These are phyloP conservation scores for Apeira syringaria DNA, from an alignment of 2,888 invertebrate genomes.

Conservation along the genomic window DNA sequence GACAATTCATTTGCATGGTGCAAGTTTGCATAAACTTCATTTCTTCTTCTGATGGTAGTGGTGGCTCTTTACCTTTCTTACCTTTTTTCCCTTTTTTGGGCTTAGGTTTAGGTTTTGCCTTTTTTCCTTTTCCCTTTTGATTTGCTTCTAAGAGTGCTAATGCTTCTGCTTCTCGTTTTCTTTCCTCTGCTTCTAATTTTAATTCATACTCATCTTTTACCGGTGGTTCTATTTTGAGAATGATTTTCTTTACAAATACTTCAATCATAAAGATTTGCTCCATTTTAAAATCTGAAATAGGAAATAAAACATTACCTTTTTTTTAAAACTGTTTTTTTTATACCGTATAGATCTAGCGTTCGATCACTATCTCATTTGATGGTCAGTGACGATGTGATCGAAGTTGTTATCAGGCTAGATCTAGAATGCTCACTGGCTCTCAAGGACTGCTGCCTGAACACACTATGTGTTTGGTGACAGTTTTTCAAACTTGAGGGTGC, in stretches of 20 bases:
- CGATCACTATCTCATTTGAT: too few relatives aligned
- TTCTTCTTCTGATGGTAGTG: slow-evolving; percentile 72
- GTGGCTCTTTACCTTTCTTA: slow-evolving; percentile 67
- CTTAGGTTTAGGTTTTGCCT: slow-evolving; percentile 53
- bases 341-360: too few relatives aligned
- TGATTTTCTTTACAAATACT: slow-evolving; percentile 69
- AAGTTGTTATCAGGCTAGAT: too few relatives aligned
- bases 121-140: slow-evolving; percentile 51
- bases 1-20: slow-evolving; percentile 70
- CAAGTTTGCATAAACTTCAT: slow-evolving; percentile 75
- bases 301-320: too few relatives aligned
- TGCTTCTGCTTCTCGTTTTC: slow-evolving; percentile 56
- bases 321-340: too few relatives aligned
- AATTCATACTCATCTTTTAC: slow-evolving; percentile 74
- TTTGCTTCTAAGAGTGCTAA: slow-evolving; percentile 60
- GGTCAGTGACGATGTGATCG: too few relatives aligned
- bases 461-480: too few relatives aligned
- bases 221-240: slow-evolving; percentile 70
- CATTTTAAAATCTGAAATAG: slow-evolving; percentile 42
- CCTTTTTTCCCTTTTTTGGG: slow-evolving; percentile 49
- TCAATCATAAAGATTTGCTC: slow-evolving; percentile 80
- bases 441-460: too few relatives aligned
- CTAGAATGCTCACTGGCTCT: too few relatives aligned
- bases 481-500: too few relatives aligned
- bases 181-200: slow-evolving; percentile 60